Conservation (phyloP, 2,888 invertebrate genomes). For the Nomada ruficornis region DNA sequence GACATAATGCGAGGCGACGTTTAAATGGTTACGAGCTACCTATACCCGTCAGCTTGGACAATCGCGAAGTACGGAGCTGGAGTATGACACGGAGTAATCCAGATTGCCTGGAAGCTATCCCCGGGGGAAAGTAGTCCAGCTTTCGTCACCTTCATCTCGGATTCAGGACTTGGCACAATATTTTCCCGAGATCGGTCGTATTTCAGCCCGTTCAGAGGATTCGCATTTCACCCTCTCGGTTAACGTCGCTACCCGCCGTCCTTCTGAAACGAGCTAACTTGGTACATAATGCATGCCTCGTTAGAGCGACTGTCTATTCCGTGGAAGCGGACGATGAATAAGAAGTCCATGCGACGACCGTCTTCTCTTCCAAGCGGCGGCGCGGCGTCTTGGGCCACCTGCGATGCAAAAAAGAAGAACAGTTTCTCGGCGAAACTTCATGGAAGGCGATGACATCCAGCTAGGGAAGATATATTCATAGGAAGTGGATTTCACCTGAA, state of each 20-base stretch:
- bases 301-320: conserved; percentile 56
- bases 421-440: not conserved
- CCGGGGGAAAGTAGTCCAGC: conserved; percentile 17
- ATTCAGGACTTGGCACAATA: conserved; percentile 48
- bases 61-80: conserved; percentile 14
- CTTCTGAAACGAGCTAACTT: conserved; percentile 53
- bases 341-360: conserved; percentile 49
- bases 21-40: too few species aligned
- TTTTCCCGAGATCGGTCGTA: conserved; percentile 52
- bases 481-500: not conserved
- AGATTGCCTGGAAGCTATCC: conserved; percentile 3
- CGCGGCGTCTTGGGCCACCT: not conserved
- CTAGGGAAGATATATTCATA: not conserved
- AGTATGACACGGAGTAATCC: conserved; percentile 7
- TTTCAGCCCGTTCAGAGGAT: conserved; percentile 36
- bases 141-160: conserved; percentile 40
- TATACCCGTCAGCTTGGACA: not conserved
- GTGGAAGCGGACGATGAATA: conserved; percentile 56
- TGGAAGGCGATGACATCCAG: not conserved
- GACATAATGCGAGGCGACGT: not conserved
- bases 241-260: conserved; percentile 7
- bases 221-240: conserved; percentile 18
- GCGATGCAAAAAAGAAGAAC: not conserved
- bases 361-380: not conserved
- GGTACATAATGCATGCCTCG: conserved; percentile 73